Conservation (phyloP, 2,797 vertebrate genomes). For the Chiroxiphia lanceolata region DNA sequence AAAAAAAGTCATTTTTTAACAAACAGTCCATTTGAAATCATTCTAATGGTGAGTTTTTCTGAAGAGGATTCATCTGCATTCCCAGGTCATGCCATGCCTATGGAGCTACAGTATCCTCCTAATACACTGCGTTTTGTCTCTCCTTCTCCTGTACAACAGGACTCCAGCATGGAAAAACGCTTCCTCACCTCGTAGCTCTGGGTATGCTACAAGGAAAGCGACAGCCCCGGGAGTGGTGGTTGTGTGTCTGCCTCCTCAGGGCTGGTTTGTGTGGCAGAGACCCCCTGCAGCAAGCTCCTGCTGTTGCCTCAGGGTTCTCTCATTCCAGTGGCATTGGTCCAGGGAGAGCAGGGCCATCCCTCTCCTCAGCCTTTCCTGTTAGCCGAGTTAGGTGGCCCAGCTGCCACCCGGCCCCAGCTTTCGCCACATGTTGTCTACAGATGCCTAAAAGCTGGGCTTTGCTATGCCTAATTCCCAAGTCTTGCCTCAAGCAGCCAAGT, state of each 20-base stretch:
- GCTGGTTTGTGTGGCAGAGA: background rate
- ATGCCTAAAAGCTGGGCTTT: constrained; percentile 9
- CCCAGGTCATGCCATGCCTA: background rate
- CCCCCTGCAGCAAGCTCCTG: background rate
- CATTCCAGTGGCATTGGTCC: fast-evolving
- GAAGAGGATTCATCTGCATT: background rate
- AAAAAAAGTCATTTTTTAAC: constrained; percentile 2
- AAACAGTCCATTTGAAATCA: background rate
- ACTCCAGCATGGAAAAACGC: background rate
- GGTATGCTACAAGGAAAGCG: background rate
- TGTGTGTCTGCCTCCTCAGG: background rate
- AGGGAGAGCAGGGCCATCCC: background rate
- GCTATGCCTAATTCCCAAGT: background rate
- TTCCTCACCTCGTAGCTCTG: background rate
- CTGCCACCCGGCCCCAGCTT: background rate
- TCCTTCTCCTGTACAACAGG: background rate
- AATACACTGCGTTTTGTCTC: background rate
- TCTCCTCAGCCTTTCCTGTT: fast-evolving
- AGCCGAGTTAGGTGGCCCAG: background rate
- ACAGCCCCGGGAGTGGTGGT: fast-evolving
- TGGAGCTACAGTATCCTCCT: background rate
- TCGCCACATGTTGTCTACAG: background rate
- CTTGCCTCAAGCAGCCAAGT: constrained; percentile 47
- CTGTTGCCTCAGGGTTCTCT: background rate
- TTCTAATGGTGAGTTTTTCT: background rate